Evolutionary conservation across 2,888 invertebrate species (phyloP).

Genomic region (Drosophila borborema): DNA sequence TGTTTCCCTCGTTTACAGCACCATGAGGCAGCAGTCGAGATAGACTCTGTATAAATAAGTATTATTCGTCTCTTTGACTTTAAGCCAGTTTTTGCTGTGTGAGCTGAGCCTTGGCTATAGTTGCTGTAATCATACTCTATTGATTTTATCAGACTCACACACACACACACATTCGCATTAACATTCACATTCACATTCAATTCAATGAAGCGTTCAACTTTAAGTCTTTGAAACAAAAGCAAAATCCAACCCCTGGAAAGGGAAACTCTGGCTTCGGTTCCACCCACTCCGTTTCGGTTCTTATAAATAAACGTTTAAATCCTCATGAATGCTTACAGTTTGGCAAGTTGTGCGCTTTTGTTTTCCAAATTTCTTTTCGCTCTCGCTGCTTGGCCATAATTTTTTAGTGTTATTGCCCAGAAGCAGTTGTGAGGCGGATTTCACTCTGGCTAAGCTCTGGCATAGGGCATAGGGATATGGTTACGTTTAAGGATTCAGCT

Average conservation of each 20-base stretch:
- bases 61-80: constrained; percentile 42
- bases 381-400: constrained; percentile 76
- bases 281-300: constrained; percentile 13
- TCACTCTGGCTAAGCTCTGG: constrained; percentile 2
- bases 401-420: constrained; percentile 82
- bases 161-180: constrained; percentile 6
- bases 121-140: constrained; percentile 41
- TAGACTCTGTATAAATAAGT: constrained; percentile 52
- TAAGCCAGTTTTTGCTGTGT: constrained; percentile 19
- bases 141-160: constrained; percentile 42
- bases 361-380: constrained; percentile 72
- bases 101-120: constrained; percentile 4
- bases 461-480: background rate
- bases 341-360: constrained; percentile 77
- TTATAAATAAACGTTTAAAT: constrained; percentile 83
- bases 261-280: background rate
- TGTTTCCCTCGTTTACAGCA: constrained; percentile 33
- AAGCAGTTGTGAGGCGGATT: constrained; percentile 63
- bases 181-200: constrained; percentile 51
- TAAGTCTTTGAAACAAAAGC: constrained; percentile 48
- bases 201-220: constrained; percentile 74
- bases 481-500: background rate
- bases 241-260: constrained; percentile 10
- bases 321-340: constrained; percentile 82
- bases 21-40: constrained; percentile 39